These are phyloP conservation scores for Megathymus violae DNA, from an alignment of 1,140 invertebrate species.

Conservation along the genomic window DNA sequence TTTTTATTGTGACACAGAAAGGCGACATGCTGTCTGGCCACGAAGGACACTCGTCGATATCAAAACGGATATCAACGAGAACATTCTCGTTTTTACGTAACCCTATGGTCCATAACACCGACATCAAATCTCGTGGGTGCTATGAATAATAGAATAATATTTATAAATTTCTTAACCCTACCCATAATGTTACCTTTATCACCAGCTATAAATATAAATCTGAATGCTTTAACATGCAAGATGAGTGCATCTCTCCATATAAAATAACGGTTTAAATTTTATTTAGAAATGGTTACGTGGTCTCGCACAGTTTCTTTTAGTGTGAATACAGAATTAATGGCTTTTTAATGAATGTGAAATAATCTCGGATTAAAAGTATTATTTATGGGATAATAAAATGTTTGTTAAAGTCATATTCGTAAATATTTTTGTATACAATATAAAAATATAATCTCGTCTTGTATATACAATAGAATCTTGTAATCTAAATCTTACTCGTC, in stretches of 20 bases:
- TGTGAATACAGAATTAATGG: constrained; percentile 4
- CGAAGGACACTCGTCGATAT: no score
- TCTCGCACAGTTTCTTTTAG: background rate
- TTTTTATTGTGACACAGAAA: no score
- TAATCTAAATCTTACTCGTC: no score
- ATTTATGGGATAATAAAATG: no score
- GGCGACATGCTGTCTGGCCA: no score
- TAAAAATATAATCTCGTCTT: no score
- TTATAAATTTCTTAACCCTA: constrained; percentile 10
- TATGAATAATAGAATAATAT: background rate
- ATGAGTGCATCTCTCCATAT: constrained; percentile 17
- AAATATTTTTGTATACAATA: no score
- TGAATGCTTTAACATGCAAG: constrained; percentile 26
- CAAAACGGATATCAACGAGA: no score
- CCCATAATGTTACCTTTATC: constrained; percentile 26
- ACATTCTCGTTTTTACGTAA: no score
- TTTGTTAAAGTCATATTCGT: background rate
- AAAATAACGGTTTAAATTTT: constrained; percentile 12
- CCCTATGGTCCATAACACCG: background rate
- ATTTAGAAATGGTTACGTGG: constrained; percentile 6
- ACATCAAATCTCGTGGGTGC: background rate
- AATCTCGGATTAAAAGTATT: no score
- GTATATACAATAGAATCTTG: no score
- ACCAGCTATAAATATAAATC: constrained; percentile 29
- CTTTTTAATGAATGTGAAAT: background rate